Evolutionary conservation across 1,140 invertebrate species (phyloP).

Genomic region (Drosophila suzukii): DNA sequence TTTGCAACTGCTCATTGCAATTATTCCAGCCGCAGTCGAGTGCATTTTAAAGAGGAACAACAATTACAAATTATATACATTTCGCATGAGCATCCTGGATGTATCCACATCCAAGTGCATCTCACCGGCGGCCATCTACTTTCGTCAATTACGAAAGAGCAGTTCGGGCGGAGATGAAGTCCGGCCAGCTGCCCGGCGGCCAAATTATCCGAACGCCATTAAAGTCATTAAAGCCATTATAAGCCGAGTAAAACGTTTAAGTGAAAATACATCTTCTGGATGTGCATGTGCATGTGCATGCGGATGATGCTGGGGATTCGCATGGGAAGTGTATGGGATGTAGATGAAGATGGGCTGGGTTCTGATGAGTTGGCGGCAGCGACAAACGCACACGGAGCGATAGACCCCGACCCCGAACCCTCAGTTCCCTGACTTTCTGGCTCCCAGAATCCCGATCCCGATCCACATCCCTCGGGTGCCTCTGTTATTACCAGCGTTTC

Average conservation of each 20-base stretch:
- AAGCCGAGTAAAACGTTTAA: slow-evolving; percentile 78
- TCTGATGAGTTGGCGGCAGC: slow-evolving; percentile 37
- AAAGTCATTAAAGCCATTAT: slow-evolving; percentile 82
- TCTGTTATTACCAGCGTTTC: slow-evolving; percentile 69
- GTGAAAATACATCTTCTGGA: slow-evolving; percentile 77
- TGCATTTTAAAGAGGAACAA: slow-evolving; percentile 64
- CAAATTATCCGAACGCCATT: slow-evolving; percentile 78
- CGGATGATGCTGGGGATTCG: slow-evolving; percentile 17
- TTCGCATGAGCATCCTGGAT: slow-evolving; percentile 46
- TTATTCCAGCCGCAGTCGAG: slow-evolving; percentile 37
- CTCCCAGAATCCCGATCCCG: neutral
- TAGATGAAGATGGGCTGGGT: slow-evolving; percentile 23
- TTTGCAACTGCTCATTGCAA: slow-evolving; percentile 44
- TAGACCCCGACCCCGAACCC: no score
- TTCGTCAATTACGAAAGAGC: slow-evolving; percentile 73
- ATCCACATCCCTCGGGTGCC: slow-evolving; percentile 16
- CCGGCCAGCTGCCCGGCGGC: slow-evolving; percentile 63
- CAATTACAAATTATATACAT: slow-evolving; percentile 75
- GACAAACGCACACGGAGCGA: neutral
- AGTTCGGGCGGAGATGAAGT: slow-evolving; percentile 15
- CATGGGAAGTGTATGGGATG: slow-evolving; percentile 8
- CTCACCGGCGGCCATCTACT: slow-evolving; percentile 63
- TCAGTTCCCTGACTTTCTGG: no score
- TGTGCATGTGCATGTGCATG: slow-evolving; percentile 41
- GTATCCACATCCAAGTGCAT: slow-evolving; percentile 3